Conservation (phyloP, 2,797 vertebrate species). For the Microcaecilia unicolor region DNA sequence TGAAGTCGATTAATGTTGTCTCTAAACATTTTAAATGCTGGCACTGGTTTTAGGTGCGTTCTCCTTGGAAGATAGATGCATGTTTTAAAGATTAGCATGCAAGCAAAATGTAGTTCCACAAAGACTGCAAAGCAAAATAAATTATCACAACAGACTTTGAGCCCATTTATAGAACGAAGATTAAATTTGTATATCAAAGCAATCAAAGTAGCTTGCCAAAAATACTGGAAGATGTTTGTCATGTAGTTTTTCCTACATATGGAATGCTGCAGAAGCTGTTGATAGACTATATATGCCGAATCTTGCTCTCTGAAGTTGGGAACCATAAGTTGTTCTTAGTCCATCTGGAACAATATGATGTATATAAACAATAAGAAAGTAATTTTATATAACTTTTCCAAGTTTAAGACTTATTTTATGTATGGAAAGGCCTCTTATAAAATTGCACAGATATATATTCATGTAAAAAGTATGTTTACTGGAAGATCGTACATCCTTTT, state of each 20-base stretch:
- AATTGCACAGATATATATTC: too few species aligned
- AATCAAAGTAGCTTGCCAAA: conserved; percentile 17
- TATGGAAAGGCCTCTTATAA: too few species aligned
- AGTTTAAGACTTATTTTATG: too few species aligned
- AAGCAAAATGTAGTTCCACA: conserved; percentile 22
- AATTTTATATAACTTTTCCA: too few species aligned
- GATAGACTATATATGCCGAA: conserved; percentile 10
- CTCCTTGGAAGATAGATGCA: conserved; percentile 12
- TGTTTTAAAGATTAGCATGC: conserved; percentile 17
- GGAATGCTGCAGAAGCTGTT: conserved; percentile 13
- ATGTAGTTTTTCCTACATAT: conserved; percentile 10
- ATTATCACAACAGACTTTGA: conserved; percentile 20
- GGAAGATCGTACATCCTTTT: too few species aligned
- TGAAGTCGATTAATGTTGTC: too few species aligned
- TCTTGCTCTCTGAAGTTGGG: not conserved
- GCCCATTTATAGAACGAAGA: conserved; percentile 26
- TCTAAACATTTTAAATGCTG: not conserved
- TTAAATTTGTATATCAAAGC: conserved; percentile 18
- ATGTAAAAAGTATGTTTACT: too few species aligned
- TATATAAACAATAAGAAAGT: conserved; percentile 15
- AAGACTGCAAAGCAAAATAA: conserved; percentile 6
- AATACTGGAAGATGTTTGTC: conserved; percentile 9
- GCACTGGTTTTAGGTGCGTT: conserved; percentile 3
- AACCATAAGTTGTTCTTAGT: conserved; percentile 7
- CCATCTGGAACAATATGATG: conserved; percentile 13